Base-by-base conservation (phyloP, 2,888 invertebrate species). In the Omphaloscelis lunosa region DNA sequence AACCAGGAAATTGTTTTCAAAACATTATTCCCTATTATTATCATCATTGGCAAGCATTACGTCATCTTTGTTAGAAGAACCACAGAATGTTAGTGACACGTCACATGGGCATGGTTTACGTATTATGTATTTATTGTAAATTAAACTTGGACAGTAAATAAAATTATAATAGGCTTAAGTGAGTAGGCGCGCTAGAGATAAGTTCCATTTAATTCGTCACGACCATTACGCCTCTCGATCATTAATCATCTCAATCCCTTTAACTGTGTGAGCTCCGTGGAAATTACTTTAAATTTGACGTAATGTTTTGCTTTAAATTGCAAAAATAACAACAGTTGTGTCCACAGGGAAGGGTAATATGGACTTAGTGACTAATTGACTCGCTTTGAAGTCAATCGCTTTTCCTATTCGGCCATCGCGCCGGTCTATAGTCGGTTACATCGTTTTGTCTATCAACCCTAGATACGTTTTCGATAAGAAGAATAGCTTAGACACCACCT, bases 1-100 rank as follows among this genome's bases (percentile, higher is more conserved):
- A 86, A 90, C 84, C 88, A 88, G 91, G 91, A 91, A 91, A 89
- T 89, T 89, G 89, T 90, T 92, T 91, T 91, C 87, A 90, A 89
- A 93, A 91, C 90, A 91, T 83, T 75, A 86, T 88, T 85, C 84
- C 81, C 88, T 90, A 90, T 89, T 88, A 88, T 82, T 90, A 89
- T 83, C 86, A 89, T 83, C 86, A 85, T 75, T 84, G 75, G 77
- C 72, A 77, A 86, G 80, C 63, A 75, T 89, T 79, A 85, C 89
- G 90, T 91, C 90, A 90, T 82, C 75, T 73, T 69, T 79, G 75
- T 72, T 61, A 79, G 72, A 76, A 79, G 79, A 84, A 83, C 65
- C 82, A 73, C 61, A 61, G 23, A 56, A 34, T 83, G 69, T 77
- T n/a, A 63, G 67, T 45, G 75, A 77, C 73, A 65, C 77, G 79